A percentile compares a stretch with the other conserved stretches of the same genome.
phyloP scores from a whole-genome alignment of 1,140 invertebrate genomes.

The Octopus sinensis region DNA sequence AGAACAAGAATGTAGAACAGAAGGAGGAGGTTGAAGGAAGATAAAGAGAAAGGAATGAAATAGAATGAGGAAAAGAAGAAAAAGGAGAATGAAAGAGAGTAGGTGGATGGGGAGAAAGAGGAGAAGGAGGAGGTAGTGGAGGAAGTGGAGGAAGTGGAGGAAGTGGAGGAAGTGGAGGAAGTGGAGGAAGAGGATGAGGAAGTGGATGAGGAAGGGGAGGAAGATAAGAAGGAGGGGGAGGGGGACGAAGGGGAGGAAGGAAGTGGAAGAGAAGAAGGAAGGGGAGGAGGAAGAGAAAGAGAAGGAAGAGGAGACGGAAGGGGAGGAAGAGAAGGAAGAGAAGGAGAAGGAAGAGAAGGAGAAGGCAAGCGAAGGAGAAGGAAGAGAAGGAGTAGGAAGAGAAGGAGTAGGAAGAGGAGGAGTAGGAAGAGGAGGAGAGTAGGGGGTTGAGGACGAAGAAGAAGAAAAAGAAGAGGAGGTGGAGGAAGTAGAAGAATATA shows the following conservation, averaged over 20 bases:
- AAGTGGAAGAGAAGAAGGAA: neutral
- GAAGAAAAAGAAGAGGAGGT: too few relatives aligned
- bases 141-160: neutral
- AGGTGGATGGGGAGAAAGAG: neutral
- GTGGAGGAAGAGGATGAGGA: neutral
- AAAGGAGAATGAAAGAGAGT: too few relatives aligned
- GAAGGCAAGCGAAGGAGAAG: neutral
- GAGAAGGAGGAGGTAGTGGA: neutral
- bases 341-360: neutral
- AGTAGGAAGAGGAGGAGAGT: neutral
- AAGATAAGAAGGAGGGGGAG: neutral
- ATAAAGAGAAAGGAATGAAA: too few relatives aligned
- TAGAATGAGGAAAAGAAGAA: too few relatives aligned
- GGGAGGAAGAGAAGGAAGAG: neutral
- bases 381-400: neutral
- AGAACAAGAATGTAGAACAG: too few relatives aligned
- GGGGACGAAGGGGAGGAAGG: neutral
- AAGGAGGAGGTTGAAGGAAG: too few relatives aligned
- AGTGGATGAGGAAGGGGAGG: neutral
- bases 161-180: too few relatives aligned
- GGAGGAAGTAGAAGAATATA: too few relatives aligned
- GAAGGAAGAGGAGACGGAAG: neutral
- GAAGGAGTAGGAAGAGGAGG: rapidly evolving
- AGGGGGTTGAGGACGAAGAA: too few relatives aligned
- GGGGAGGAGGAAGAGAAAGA: neutral